phyloP scores from a whole-genome alignment of 1,140 invertebrate genomes.

The Hylyphantes graminicola region DNA sequence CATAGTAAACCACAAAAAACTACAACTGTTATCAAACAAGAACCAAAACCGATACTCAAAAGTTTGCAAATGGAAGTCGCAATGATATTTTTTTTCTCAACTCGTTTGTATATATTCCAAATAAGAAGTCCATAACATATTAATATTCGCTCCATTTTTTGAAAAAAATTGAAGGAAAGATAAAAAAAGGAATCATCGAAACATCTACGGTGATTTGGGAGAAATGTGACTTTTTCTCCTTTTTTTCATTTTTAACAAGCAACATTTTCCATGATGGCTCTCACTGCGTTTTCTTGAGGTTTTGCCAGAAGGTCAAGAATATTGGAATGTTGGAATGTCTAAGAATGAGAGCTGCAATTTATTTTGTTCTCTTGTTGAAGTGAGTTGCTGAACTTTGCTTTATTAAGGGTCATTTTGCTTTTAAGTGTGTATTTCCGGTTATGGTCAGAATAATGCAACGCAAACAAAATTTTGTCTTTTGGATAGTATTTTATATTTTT shows the following conservation, averaged over 20 bases:
- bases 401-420: neutral
- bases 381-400: conserved; percentile 12
- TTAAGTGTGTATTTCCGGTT: no score
- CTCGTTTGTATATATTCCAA: no score
- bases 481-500: no score
- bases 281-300: conserved; percentile 22
- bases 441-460: no score
- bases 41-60: neutral
- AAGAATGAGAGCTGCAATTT: conserved; percentile 30
- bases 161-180: neutral
- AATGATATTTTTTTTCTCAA: neutral
- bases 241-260: conserved; percentile 26
- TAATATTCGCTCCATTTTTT: conserved; percentile 12
- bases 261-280: conserved; percentile 10
- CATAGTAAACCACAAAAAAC: no score
- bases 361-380: conserved; percentile 5
- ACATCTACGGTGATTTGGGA: conserved; percentile 35
- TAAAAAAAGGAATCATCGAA: conserved; percentile 18
- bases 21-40: no score
- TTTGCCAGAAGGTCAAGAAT: conserved; percentile 35
- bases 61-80: conserved; percentile 43
- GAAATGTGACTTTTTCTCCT: conserved; percentile 6
- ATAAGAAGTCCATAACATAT: conserved; percentile 31
- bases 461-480: no score
- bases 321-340: neutral